Evolutionary conservation across 1,140 invertebrate genomes (phyloP).

Genomic region (Liolophura sinensis): DNA sequence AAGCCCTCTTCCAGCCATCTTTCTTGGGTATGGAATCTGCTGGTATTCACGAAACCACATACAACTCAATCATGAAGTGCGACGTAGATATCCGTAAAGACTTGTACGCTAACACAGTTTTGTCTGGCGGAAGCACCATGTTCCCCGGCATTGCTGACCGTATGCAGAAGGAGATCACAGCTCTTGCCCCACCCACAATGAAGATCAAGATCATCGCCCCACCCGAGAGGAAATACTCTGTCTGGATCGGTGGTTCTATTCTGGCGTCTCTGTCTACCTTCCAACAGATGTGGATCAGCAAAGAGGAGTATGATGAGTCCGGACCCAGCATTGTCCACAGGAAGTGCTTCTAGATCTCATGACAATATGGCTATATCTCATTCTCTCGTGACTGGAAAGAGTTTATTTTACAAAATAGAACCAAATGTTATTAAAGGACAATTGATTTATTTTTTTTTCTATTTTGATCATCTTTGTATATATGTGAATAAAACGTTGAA

Average conservation of each 20-base stretch:
- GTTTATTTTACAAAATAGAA: no score
- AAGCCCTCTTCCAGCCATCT: constrained; percentile 74
- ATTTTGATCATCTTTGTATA: no score
- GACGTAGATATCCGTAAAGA: constrained; percentile 83
- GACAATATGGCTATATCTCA: no score
- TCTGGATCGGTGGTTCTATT: constrained; percentile 61
- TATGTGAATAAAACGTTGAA: no score
- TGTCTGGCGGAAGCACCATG: constrained; percentile 84
- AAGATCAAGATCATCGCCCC: constrained; percentile 61
- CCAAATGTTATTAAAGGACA: no score
- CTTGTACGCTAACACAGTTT: constrained; percentile 87
- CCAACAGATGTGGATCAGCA: constrained; percentile 68
- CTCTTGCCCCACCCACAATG: constrained; percentile 60
- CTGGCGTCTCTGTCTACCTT: constrained; percentile 68
- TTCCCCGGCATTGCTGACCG: constrained; percentile 64
- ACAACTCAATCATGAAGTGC: constrained; percentile 79
- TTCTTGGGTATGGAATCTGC: constrained; percentile 50
- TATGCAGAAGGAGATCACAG: constrained; percentile 60
- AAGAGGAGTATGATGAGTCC: constrained; percentile 83
- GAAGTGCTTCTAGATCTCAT: constrained; percentile 29
- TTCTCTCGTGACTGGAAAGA: no score
- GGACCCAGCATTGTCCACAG: constrained; percentile 85
- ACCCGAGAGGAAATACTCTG: constrained; percentile 46
- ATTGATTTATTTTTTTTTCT: no score
- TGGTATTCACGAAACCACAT: constrained; percentile 67